Conservation (phyloP, 2,797 vertebrate species). For the Echiichthys vipera region DNA sequence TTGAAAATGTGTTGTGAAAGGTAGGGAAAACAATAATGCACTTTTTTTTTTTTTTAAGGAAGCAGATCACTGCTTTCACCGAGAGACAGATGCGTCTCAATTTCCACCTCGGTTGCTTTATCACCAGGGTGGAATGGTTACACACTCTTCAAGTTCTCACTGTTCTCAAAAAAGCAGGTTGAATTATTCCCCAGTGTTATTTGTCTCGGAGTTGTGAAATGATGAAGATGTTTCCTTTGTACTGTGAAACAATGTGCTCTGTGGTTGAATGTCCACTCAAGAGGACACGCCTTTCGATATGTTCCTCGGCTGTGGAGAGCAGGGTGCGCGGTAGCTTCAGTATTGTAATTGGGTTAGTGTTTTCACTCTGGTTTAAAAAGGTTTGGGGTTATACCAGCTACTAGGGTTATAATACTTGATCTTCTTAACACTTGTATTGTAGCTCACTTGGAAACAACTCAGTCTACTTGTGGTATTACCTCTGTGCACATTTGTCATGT, state of each 20-base stretch:
- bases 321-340: constrained; percentile 37
- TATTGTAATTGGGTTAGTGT: constrained; percentile 29
- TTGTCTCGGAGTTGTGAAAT: constrained; percentile 47
- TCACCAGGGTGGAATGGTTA: constrained; percentile 28
- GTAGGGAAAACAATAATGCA: constrained; percentile 51
- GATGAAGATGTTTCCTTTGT: constrained; percentile 42
- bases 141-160: constrained; percentile 34
- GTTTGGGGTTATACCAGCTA: constrained; percentile 22
- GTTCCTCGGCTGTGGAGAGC: constrained; percentile 19
- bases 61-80: constrained; percentile 33
- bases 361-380: constrained; percentile 30
- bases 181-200: constrained; percentile 57
- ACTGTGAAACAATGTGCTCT: constrained; percentile 52
- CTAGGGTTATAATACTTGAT: constrained; percentile 33
- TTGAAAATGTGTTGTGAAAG: constrained; percentile 46
- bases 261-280: constrained; percentile 43
- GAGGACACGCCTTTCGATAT: constrained; percentile 29
- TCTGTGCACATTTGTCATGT: constrained; percentile 16
- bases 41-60: constrained; percentile 47
- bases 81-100: constrained; percentile 19
- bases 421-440: constrained; percentile 33
- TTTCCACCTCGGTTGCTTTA: constrained; percentile 31
- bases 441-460: constrained; percentile 51
- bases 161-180: constrained; percentile 23
- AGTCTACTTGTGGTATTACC: constrained; percentile 34